Percentiles rank a stretch among this genome's conserved stretches.
These are phyloP conservation scores for Bactericera cockerelli DNA, from an alignment of 1,140 invertebrate species.

Conservation along the genomic window DNA sequence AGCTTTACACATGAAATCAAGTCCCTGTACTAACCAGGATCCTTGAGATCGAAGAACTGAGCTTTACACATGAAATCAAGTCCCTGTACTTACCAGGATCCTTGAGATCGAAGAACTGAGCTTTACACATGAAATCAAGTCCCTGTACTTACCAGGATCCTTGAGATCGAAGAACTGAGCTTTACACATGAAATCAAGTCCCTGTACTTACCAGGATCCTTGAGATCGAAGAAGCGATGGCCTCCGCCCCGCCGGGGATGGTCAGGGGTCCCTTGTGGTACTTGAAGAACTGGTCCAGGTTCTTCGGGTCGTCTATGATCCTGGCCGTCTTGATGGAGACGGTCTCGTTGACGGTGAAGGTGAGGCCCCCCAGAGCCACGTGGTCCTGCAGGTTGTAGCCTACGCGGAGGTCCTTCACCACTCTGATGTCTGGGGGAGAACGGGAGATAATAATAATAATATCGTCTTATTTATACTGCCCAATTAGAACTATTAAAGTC, in stretches of 20 bases:
- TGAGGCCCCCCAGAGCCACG: constrained; percentile 47
- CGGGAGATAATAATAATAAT: constrained; percentile 28
- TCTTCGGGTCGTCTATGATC: constrained; percentile 21
- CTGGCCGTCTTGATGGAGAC: constrained; percentile 20
- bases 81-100: too few species aligned
- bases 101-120: too few species aligned
- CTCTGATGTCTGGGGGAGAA: constrained; percentile 33
- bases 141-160: too few species aligned
- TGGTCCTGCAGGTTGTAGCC: constrained; percentile 69
- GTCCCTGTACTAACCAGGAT: too few species aligned
- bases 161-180: too few species aligned
- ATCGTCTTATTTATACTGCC: too few species aligned
- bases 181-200: too few species aligned
- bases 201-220: constrained; percentile 37
- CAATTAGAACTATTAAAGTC: too few species aligned
- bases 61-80: too few species aligned
- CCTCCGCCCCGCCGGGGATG: constrained; percentile 64
- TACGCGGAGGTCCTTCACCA: constrained; percentile 52
- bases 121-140: too few species aligned
- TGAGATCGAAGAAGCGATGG: constrained; percentile 51
- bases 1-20: too few species aligned
- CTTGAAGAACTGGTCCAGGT: constrained; percentile 32
- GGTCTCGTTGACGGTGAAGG: constrained; percentile 42
- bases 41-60: too few species aligned
- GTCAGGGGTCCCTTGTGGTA: constrained; percentile 51